These are phyloP conservation scores for Ochropleura plecta DNA, from an alignment of 2,888 invertebrate species.

Conservation along the genomic window DNA sequence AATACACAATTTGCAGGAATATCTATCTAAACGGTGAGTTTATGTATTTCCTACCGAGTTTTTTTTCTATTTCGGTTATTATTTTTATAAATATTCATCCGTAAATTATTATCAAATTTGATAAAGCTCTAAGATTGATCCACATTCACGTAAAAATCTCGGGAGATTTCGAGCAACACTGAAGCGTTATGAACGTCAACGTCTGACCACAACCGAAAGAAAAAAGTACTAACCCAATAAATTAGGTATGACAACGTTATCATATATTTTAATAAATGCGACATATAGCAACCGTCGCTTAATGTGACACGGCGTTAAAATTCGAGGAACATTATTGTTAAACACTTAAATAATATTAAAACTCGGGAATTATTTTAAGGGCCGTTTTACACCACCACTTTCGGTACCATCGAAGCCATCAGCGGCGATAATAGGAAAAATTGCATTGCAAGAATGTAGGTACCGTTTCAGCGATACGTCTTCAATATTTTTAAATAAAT, in stretches of 20 bases:
- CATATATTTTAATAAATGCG: conserved; percentile 58
- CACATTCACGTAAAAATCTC: conserved; percentile 86
- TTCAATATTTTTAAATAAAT: too few relatives aligned
- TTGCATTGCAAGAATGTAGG: neutral
- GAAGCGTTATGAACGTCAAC: conserved; percentile 68
- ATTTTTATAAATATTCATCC: conserved; percentile 85
- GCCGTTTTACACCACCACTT: conserved; percentile 12
- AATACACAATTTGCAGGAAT: conserved; percentile 83
- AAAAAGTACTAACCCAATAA: conserved; percentile 46
- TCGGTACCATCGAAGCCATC: neutral
- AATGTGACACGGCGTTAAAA: conserved; percentile 53
- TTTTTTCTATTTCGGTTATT: conserved; percentile 73
- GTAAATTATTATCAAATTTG: conserved; percentile 91
- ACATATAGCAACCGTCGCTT: conserved; percentile 49
- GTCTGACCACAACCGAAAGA: conserved; percentile 54
- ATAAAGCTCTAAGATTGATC: conserved; percentile 91
- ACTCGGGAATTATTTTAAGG: conserved; percentile 59
- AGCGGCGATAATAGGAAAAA: neutral
- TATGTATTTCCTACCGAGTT: conserved; percentile 74
- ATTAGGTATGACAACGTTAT: conserved; percentile 37
- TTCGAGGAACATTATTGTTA: conserved; percentile 70
- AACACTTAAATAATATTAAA: conserved; percentile 59
- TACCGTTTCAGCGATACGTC: too few relatives aligned
- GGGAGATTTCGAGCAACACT: conserved; percentile 64
- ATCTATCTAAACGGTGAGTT: conserved; percentile 85